phyloP scores from a whole-genome alignment of 2,888 invertebrate species.

The Pharmacophagus antenor region DNA sequence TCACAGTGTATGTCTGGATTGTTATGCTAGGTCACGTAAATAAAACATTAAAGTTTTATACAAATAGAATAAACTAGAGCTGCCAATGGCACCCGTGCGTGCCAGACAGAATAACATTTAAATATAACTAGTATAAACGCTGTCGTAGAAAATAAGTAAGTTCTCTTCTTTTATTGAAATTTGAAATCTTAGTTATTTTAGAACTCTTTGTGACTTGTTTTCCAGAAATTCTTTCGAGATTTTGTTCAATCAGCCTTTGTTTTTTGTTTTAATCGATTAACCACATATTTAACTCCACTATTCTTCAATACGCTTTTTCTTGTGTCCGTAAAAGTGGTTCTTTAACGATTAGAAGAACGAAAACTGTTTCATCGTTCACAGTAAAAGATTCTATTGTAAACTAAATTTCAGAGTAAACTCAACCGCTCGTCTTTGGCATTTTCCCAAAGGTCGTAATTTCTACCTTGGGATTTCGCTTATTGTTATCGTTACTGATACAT shows the following conservation, averaged over 20 bases:
- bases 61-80: slow-evolving; percentile 21
- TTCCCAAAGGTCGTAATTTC: slow-evolving; percentile 21
- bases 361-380: background rate
- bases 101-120: slow-evolving; percentile 2
- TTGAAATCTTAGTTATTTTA: no score
- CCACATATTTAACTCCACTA: background rate
- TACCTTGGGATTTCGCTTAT: slow-evolving; percentile 15
- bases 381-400: background rate
- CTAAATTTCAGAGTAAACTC: slow-evolving; percentile 20
- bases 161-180: no score
- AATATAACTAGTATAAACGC: no score
- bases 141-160: no score
- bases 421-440: slow-evolving; percentile 9
- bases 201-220: no score
- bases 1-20: background rate
- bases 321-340: background rate
- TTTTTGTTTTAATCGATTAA: no score
- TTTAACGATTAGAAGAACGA: background rate
- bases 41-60: slow-evolving; percentile 18
- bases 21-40: slow-evolving; percentile 23
- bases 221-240: no score
- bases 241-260: no score
- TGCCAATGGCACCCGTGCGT: slow-evolving; percentile 5
- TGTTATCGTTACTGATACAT: slow-evolving; percentile 12
- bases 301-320: background rate